A percentile compares a stretch with the other conserved stretches of the same genome.
phyloP scores from a whole-genome alignment of 64 coral and sea anemone species.

The Anthopleura sola region DNA sequence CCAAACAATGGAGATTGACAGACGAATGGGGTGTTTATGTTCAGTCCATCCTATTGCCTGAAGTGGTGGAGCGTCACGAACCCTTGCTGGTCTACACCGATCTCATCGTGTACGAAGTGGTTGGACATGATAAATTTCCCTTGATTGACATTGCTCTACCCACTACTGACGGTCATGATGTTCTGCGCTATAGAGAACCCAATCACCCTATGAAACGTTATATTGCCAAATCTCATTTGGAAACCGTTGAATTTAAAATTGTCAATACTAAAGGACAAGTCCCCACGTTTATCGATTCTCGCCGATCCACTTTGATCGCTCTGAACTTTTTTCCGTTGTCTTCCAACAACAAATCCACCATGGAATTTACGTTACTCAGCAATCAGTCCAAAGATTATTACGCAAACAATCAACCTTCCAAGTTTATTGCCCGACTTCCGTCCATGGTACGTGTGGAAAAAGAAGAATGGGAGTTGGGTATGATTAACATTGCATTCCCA shows the following conservation, averaged over 20 bases:
- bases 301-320: neutral
- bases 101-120: neutral
- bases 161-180: neutral
- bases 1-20: neutral
- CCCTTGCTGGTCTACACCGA: neutral
- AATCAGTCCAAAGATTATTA: neutral
- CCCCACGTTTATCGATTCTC: neutral
- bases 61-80: slow-evolving; percentile 3
- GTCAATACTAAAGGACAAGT: neutral
- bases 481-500: neutral
- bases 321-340: neutral
- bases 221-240: neutral
- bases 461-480: neutral
- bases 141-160: neutral
- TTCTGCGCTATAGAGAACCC: neutral
- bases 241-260: slow-evolving; percentile 4
- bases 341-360: neutral
- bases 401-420: neutral
- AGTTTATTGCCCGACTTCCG: neutral
- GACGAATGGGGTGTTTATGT: neutral
- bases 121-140: slow-evolving; percentile 10
- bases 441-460: neutral
- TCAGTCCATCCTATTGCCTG: neutral
- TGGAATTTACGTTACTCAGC: neutral
- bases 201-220: neutral